phyloP scores from a whole-genome alignment of 1,140 invertebrate species.

The Drosophila obscura region DNA sequence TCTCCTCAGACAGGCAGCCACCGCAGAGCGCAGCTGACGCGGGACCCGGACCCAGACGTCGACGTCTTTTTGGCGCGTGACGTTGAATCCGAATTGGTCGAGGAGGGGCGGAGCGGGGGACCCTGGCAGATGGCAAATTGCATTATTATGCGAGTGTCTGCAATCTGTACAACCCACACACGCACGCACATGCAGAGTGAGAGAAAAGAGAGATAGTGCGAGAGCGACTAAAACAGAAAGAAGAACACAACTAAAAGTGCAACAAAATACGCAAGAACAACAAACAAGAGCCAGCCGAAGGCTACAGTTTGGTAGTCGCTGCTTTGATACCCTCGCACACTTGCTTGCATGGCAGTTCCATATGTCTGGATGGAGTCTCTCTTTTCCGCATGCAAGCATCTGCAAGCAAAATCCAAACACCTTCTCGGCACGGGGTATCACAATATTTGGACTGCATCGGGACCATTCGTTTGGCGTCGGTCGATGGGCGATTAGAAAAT shows the following conservation, averaged over 20 bases:
- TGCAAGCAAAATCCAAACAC: not conserved
- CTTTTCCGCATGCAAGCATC: too few species aligned
- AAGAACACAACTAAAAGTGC: slow-evolving; percentile 69
- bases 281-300: slow-evolving; percentile 21
- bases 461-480: slow-evolving; percentile 31
- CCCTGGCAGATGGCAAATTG: slow-evolving; percentile 77
- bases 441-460: slow-evolving; percentile 19
- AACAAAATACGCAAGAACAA: slow-evolving; percentile 75
- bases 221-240: slow-evolving; percentile 8
- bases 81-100: slow-evolving; percentile 55
- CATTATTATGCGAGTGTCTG: slow-evolving; percentile 83
- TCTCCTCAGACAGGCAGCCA: slow-evolving; percentile 42
- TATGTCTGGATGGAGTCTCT: too few species aligned
- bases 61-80: slow-evolving; percentile 79
- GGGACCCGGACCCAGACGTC: slow-evolving; percentile 27
- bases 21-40: slow-evolving; percentile 35
- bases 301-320: slow-evolving; percentile 28
- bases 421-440: too few species aligned
- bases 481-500: slow-evolving; percentile 51
- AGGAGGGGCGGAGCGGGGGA: slow-evolving; percentile 7
- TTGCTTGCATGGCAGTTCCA: not conserved
- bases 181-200: slow-evolving; percentile 10
- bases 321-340: not conserved
- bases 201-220: slow-evolving; percentile 8
- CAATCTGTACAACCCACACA: slow-evolving; percentile 69